Base-by-base conservation (phyloP, 35 echinoderm and acorn worm species). In the Apostichopus parvimensis region DNA sequence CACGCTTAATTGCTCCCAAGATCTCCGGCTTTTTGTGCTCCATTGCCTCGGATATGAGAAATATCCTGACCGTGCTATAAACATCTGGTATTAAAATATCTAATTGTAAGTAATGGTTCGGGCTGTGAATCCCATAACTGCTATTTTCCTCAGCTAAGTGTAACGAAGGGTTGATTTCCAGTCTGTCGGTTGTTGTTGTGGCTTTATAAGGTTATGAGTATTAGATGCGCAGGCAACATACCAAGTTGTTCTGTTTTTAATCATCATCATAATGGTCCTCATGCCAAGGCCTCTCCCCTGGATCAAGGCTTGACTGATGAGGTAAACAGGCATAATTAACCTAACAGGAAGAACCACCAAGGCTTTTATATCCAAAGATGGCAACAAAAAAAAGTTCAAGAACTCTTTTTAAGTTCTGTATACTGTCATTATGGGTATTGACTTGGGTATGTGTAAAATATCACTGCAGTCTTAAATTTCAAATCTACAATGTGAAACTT, bases 91-190 rank as follows among this genome's bases (percentile, higher is more conserved):
- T 45, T 88, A n/a, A 6, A 9, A 20, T 88, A 13, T 88, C 62
- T 88, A 21, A 9, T 61, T 68, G 64, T 11, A 68, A 68, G 71
- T 75, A 21, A 20, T 22, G 21, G 15, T 75, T 75, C 0, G 34
- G 71, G 71, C 71, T 22, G 21, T 75, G 3, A 22, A 82, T 57
- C 79, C 22, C 25, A 12, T 88, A 72, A 88, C 75, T 88, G 86
- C 61, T 8, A 82, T 82, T 88, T 88, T 88, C 86, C 45, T 73
- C 86, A 88, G 24, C 68, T 9, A 20, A 72, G 86, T 88, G 86
- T 58, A 88, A 88, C 86, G 6, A 54, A 88, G 54, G 15, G 57
- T 1, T 75, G 17, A 22, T 18, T 75, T 20, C 14, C 71, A 75
- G 71, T 6, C 71, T 75, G 71, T 22, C 11, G 64, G 5, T 45